Percentiles rank a stretch among this genome's conserved stretches.
Conservation (phyloP, 2,113 vertebrate species). For the Plectropomus leopardus region DNA sequence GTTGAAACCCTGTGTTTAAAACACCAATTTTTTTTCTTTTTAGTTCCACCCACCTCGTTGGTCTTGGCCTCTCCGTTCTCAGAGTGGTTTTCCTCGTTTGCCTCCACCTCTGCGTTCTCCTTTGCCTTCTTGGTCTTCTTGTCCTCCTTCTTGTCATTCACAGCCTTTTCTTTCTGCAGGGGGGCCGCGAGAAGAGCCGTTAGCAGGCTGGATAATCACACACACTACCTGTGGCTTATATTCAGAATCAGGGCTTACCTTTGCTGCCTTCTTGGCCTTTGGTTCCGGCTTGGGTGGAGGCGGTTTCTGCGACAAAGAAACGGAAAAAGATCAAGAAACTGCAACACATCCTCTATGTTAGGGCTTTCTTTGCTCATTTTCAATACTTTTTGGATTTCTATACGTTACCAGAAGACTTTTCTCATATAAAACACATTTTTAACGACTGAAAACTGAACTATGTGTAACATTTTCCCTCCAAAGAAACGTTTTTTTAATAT, state of each 20-base stretch:
- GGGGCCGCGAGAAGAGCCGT: background rate
- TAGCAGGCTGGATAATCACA: background rate
- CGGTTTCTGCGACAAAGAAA: constrained; percentile 83
- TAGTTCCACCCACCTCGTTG: constrained; percentile 85
- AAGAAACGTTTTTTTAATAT: background rate
- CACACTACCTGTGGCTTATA: background rate
- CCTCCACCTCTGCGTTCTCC: constrained; percentile 90
- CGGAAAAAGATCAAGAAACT: background rate
- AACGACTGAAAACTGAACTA: background rate
- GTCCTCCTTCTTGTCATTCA: constrained; percentile 92
- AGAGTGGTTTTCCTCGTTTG: constrained; percentile 93
- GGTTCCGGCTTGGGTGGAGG: constrained; percentile 87
- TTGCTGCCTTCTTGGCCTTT: constrained; percentile 92
- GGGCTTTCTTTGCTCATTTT: background rate
- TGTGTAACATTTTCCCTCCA: background rate
- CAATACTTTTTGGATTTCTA: background rate
- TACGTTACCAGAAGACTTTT: background rate
- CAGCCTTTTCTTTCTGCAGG: constrained; percentile 91
- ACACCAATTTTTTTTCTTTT: too few relatives aligned
- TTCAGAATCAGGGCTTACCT: constrained; percentile 80
- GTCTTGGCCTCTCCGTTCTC: constrained; percentile 95
- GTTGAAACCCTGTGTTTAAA: too few relatives aligned
- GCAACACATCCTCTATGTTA: too few relatives aligned
- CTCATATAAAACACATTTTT: background rate
- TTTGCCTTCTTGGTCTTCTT: constrained; percentile 92